Conservation (phyloP, 2,113 vertebrate genomes). For the Heptranchias perlo region DNA sequence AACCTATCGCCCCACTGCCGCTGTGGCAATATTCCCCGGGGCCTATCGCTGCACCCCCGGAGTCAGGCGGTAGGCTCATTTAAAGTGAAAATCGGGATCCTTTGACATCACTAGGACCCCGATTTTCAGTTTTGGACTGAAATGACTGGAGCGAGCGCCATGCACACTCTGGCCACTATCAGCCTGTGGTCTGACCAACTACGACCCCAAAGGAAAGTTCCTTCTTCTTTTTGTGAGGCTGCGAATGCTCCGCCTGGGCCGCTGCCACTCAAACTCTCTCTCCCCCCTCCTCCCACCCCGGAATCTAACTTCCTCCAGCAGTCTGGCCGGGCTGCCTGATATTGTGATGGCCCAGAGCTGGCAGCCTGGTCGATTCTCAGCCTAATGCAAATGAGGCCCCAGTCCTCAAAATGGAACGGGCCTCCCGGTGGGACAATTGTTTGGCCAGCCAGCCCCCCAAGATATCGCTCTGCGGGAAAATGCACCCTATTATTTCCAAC, state of each 20-base stretch:
- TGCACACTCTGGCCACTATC: not conserved
- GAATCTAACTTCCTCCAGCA: no score
- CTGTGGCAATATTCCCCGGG: not conserved
- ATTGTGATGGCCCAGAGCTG: not conserved
- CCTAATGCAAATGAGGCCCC: not conserved
- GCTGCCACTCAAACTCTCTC: not conserved
- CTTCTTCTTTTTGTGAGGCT: not conserved
- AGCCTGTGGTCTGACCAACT: not conserved
- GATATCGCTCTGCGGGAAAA: not conserved
- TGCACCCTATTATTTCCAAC: not conserved
- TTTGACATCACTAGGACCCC: not conserved
- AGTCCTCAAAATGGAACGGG: not conserved
- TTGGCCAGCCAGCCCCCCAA: not conserved
- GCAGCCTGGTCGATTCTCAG: not conserved
- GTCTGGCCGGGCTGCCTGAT: not conserved
- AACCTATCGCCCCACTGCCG: not conserved
- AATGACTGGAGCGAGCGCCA: no score
- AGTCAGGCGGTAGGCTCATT: not conserved
- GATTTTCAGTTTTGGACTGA: not conserved
- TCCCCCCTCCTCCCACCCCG: not conserved
- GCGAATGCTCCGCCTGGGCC: no score
- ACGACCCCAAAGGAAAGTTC: not conserved
- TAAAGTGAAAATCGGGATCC: not conserved
- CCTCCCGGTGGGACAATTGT: not conserved
- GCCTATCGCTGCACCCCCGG: not conserved